Evolutionary conservation across 1,140 invertebrate species (phyloP).

Genomic region (Goniozus legneri): DNA sequence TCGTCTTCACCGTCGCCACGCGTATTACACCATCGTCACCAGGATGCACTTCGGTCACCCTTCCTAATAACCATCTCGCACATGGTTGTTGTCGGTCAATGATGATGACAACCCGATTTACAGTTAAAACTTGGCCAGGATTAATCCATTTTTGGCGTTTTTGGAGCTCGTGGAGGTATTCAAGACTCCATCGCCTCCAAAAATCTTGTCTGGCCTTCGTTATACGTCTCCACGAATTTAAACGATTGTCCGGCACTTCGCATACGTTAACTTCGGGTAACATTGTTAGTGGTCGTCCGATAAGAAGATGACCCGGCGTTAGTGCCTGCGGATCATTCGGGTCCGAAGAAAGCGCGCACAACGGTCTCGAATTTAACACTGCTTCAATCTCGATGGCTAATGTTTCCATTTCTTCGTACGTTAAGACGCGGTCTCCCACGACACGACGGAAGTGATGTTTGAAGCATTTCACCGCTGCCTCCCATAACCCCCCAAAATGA

Average conservation of each 20-base stretch:
- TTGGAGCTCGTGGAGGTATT: conserved; percentile 24
- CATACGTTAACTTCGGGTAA: conserved; percentile 9
- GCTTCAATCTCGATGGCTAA: neutral
- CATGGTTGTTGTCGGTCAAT: conserved; percentile 8
- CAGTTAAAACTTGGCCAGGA: neutral
- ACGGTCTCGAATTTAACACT: neutral
- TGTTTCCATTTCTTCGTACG: neutral
- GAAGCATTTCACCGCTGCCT: neutral
- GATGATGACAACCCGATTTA: conserved; percentile 7
- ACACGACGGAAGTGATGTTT: neutral
- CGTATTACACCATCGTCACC: conserved; percentile 3
- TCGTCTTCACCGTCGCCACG: conserved; percentile 4
- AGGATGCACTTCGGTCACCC: conserved; percentile 11
- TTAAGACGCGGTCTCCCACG: neutral
- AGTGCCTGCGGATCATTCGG: conserved; percentile 4
- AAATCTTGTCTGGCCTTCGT: conserved; percentile 18
- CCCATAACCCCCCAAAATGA: conserved; percentile 1
- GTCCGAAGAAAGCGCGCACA: neutral
- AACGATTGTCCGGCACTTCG: conserved; percentile 5
- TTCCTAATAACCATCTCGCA: conserved; percentile 8
- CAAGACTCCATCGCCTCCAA: conserved; percentile 27
- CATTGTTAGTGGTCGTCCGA: conserved; percentile 7
- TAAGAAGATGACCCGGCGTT: conserved; percentile 13
- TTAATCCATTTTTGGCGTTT: conserved; percentile 8
- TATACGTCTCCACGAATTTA: conserved; percentile 24